Evolutionary conservation across 2,888 invertebrate species (phyloP).

Genomic region (Drosophila affinis): DNA sequence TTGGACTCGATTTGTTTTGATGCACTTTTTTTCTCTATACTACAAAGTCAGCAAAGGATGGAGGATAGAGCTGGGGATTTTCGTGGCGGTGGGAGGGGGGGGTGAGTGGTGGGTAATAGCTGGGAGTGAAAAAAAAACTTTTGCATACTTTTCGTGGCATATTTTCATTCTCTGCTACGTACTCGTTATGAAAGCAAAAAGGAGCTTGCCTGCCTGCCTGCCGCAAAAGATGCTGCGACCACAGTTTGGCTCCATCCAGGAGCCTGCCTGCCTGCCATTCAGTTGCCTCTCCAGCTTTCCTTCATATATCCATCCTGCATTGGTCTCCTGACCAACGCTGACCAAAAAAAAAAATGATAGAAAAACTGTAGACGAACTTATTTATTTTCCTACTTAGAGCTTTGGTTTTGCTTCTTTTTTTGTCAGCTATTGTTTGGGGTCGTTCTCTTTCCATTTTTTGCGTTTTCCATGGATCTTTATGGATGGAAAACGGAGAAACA

Average conservation of each 20-base stretch:
- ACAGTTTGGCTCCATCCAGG: constrained; percentile 34
- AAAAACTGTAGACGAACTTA: constrained; percentile 52
- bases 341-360: constrained; percentile 11
- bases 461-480: constrained; percentile 17
- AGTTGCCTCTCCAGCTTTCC: constrained; percentile 26
- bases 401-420: constrained; percentile 23
- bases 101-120: neutral
- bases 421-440: constrained; percentile 1
- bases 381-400: constrained; percentile 69
- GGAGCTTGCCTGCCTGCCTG: constrained; percentile 14
- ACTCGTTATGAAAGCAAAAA: constrained; percentile 41
- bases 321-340: constrained; percentile 50
- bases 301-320: neutral
- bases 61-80: neutral
- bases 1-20: constrained; percentile 46
- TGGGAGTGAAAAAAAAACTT: constrained; percentile 34
- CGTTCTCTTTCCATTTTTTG: neutral
- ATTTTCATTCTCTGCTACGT: constrained; percentile 31
- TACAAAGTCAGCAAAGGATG: constrained; percentile 13
- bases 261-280: constrained; percentile 28
- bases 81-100: neutral
- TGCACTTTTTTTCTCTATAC: constrained; percentile 31
- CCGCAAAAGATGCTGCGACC: constrained; percentile 37
- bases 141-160: constrained; percentile 47
- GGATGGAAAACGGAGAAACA: constrained; percentile 4